Conservation (phyloP, 1,140 invertebrate species). For the Thrips palmi region DNA sequence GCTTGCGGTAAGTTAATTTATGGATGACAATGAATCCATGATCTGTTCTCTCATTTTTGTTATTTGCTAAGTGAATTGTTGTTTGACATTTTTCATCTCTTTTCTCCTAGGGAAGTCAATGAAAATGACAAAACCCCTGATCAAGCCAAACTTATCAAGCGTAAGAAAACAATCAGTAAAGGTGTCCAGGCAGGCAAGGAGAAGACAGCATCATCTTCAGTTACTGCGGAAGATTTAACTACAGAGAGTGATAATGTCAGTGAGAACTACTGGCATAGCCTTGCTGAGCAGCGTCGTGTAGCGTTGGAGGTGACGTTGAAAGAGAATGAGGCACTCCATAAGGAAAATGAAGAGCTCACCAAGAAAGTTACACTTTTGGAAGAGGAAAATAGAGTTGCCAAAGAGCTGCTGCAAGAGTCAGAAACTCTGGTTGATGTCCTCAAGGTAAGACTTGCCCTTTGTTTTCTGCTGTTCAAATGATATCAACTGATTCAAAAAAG, state of each 20-base stretch:
- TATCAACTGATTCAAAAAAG: too few relatives aligned
- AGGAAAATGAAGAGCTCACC: constrained; percentile 34
- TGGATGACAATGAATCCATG: constrained; percentile 6
- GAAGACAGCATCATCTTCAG: too few relatives aligned
- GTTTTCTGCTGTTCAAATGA: too few relatives aligned
- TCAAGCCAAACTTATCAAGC: too few relatives aligned
- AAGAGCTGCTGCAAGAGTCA: constrained; percentile 45
- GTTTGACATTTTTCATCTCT: too few relatives aligned
- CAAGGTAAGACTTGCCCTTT: too few relatives aligned
- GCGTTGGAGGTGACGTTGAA: constrained; percentile 41
- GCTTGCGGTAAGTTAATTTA: too few relatives aligned
- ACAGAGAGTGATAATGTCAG: constrained; percentile 24
- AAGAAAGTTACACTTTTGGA: constrained; percentile 33
- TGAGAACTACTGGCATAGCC: constrained; percentile 43
- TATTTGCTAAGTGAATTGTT: too few relatives aligned
- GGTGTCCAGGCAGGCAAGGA: not conserved
- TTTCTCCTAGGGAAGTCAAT: too few relatives aligned
- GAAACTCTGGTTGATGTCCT: constrained; percentile 42
- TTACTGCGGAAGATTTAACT: constrained; percentile 14
- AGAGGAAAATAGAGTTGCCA: constrained; percentile 39
- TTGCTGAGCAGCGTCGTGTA: constrained; percentile 41
- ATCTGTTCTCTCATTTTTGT: too few relatives aligned
- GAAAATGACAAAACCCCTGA: too few relatives aligned
- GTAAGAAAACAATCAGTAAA: too few relatives aligned
- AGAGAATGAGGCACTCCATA: constrained; percentile 34